phyloP scores from a whole-genome alignment of 1,140 invertebrate genomes.

The Dufourea novaeangliae region DNA sequence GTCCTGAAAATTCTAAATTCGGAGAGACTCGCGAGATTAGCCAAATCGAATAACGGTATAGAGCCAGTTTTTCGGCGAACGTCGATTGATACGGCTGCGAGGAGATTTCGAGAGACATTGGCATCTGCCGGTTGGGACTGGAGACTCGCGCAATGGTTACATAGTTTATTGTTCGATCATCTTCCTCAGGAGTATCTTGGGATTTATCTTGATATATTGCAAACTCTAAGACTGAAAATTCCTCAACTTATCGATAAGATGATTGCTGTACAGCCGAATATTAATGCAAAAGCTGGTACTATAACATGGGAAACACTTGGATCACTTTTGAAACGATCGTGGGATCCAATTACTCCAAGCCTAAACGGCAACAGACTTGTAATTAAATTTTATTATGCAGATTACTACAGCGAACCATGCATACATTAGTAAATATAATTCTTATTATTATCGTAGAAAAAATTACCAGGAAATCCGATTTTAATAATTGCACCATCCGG shows the following conservation, averaged over 20 bases:
- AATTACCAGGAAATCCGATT: conserved; percentile 88
- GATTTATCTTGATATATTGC: conserved; percentile 90
- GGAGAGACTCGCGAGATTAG: conserved; percentile 87
- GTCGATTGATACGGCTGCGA: conserved; percentile 87
- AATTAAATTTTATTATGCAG: conserved; percentile 59
- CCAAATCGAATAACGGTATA: conserved; percentile 81
- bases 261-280: conserved; percentile 82
- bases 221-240: conserved; percentile 89
- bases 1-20: conserved; percentile 87
- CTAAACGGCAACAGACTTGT: conserved; percentile 84
- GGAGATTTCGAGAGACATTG: conserved; percentile 86
- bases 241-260: conserved; percentile 91
- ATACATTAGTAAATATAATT: conserved; percentile 5
- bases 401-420: not conserved
- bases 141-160: conserved; percentile 90
- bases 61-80: conserved; percentile 87
- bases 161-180: conserved; percentile 87
- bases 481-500: conserved; percentile 86
- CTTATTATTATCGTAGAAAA: conserved; percentile 82
- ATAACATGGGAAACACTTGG: conserved; percentile 84
- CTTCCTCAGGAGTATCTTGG: conserved; percentile 86
- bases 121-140: conserved; percentile 87
- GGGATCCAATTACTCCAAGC: conserved; percentile 87
- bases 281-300: conserved; percentile 74
- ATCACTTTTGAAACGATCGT: conserved; percentile 87